Evolutionary conservation across 2,888 invertebrate species (phyloP).

Genomic region (Anoncus sp.): DNA sequence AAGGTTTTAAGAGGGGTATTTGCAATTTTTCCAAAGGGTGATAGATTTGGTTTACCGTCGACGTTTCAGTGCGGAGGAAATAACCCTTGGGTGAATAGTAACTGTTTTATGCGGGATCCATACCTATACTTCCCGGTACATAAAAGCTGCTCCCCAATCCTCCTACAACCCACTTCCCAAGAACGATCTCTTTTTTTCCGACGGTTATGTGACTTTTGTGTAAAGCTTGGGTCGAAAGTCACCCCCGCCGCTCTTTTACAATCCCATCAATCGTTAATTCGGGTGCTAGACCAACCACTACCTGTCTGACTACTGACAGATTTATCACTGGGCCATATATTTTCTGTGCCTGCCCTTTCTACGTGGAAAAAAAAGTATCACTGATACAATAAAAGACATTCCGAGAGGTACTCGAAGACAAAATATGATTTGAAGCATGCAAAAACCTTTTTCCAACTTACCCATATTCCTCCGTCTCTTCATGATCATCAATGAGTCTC

Average conservation of each 20-base stretch:
- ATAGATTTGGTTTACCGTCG: conserved; percentile 31
- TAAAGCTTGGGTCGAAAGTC: conserved; percentile 43
- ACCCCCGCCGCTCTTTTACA: conserved; percentile 27
- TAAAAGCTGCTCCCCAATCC: conserved; percentile 60
- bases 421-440: too few relatives aligned
- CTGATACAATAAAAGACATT: conserved; percentile 5
- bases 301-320: conserved; percentile 60
- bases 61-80: conserved; percentile 44
- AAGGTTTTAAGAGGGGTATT: background rate
- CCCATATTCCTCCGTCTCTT: background rate
- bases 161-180: conserved; percentile 43
- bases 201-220: conserved; percentile 67
- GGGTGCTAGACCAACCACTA: conserved; percentile 41
- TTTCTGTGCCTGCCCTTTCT: conserved; percentile 33
- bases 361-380: conserved; percentile 15
- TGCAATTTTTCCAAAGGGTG: conserved; percentile 8
- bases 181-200: conserved; percentile 56
- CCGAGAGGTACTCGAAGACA: background rate
- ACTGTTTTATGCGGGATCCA: conserved; percentile 62
- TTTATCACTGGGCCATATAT: conserved; percentile 62
- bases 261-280: conserved; percentile 66
- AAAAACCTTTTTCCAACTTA: too few relatives aligned
- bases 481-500: background rate
- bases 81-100: conserved; percentile 40
- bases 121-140: conserved; percentile 56